phyloP scores from a whole-genome alignment of 1,140 invertebrate species.

The Halictus rubicundus region DNA sequence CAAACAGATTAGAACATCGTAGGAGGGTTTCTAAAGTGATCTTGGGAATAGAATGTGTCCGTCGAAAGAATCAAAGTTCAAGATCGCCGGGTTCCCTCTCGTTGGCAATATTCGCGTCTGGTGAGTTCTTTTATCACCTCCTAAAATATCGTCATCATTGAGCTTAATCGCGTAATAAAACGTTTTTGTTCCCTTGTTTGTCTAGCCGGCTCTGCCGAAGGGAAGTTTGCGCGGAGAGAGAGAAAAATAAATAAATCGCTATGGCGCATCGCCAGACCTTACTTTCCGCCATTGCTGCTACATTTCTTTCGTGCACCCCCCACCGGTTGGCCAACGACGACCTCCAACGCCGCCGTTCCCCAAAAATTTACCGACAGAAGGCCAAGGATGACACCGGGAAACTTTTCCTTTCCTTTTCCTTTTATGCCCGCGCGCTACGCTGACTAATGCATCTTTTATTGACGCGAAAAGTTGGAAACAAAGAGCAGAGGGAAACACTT shows the following conservation, averaged over 20 bases:
- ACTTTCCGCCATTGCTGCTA: conserved; percentile 49
- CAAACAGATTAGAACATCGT: too few relatives aligned
- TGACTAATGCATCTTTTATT: conserved; percentile 36
- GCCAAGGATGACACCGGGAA: conserved; percentile 53
- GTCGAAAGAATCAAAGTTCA: background rate
- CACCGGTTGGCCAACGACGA: conserved; percentile 12
- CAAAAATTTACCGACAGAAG: conserved; percentile 52
- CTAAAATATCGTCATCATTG: conserved; percentile 72
- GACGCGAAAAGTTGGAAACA: conserved; percentile 10
- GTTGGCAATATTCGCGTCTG: conserved; percentile 13
- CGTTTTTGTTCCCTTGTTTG: conserved; percentile 75
- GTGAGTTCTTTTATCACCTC: conserved; percentile 58
- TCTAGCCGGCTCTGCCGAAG: conserved; percentile 55
- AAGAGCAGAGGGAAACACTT: background rate
- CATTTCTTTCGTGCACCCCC: conserved; percentile 25
- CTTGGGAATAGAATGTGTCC: too few relatives aligned
- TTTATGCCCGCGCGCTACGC: background rate
- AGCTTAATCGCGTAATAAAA: conserved; percentile 77
- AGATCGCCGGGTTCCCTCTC: background rate
- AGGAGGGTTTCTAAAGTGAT: too few relatives aligned
- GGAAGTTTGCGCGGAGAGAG: conserved; percentile 62
- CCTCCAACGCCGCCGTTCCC: background rate
- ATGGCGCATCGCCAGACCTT: conserved; percentile 72
- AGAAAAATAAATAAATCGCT: conserved; percentile 73
- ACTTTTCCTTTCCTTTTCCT: conserved; percentile 55